Base-by-base conservation (phyloP, 2,113 vertebrate species). In the Paradisaea rubra region DNA sequence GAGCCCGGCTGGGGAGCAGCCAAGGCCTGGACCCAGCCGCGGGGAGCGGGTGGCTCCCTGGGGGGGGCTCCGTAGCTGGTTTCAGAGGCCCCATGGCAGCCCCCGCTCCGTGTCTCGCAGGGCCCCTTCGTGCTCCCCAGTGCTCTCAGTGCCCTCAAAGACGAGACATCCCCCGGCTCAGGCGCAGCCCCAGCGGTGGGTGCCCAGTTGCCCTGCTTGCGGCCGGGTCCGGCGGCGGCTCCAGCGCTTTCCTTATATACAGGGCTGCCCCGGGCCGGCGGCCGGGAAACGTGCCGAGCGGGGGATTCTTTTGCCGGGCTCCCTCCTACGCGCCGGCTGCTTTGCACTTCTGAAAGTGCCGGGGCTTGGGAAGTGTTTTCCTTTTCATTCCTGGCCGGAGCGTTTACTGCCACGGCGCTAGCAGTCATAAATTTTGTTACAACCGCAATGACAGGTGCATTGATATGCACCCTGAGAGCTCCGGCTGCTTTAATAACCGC, bases 371-470 rank as follows among this genome's bases (percentile, higher is more conserved):
- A 97, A 98, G 97, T 98, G 98, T 98, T 98, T 98, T 98, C 97
- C 98, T 98, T 99, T 98, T 98, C 98, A 98, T 98, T 98, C 98
- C 98, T 98, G 98, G 97, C 98, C 97, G 96, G 98, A 98, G 98
- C 98, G 98, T 99, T 99, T 98, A 98, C 98, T 97, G 98, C 98
- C 98, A 98, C 97, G 96, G 98, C 95, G 98, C 98, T 98, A 96
- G 98, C 93, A 98, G 98, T 99, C 99, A 99, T 99, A 99, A 99
- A 99, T 99, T 99, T 98, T 98, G 98, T 98, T 97, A 98, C 98
- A 98, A 98, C 98, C 98, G 97, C 98, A 98, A 96, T 99, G 99
- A 99, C 99, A 99, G 99, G 99, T 99, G 99, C 98, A 99, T 99
- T 99, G 98, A 99, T 99, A 99, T 99, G 99, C 99, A 98, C 98